Conservation (phyloP, 1,140 invertebrate species). For the Metopolophium dirhodum region DNA sequence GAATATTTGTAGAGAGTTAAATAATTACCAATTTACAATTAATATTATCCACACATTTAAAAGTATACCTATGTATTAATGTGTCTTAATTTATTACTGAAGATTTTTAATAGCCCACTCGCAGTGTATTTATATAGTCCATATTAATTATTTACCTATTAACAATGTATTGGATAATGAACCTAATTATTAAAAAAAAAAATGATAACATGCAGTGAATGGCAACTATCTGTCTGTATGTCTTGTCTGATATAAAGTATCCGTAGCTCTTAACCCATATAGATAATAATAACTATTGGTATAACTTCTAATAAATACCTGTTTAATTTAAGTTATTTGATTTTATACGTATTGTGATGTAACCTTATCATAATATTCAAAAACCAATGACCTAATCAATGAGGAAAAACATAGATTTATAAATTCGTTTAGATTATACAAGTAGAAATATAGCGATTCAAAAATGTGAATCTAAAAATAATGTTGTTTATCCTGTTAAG, state of each 20-base stretch:
- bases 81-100: not conserved
- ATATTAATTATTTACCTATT: not conserved
- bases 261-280: not conserved
- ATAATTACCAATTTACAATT: not conserved
- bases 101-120: not conserved
- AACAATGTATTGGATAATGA: not conserved
- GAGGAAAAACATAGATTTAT: not conserved
- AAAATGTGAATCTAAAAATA: slow-evolving; percentile 57
- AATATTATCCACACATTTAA: not conserved
- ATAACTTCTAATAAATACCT: not conserved
- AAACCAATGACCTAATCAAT: not conserved
- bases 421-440: slow-evolving; percentile 6
- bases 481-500: slow-evolving; percentile 54
- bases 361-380: not conserved
- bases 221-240: not conserved
- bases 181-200: not conserved
- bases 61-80: not conserved
- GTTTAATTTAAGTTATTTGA: not conserved
- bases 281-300: not conserved
- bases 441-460: slow-evolving; percentile 41
- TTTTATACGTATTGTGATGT: not conserved
- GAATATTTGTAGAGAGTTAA: not conserved
- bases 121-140: not conserved
- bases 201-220: not conserved
- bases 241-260: not conserved